Evolutionary conservation across 1,140 invertebrate genomes (phyloP).

Genomic region (Paracyclopina nana): DNA sequence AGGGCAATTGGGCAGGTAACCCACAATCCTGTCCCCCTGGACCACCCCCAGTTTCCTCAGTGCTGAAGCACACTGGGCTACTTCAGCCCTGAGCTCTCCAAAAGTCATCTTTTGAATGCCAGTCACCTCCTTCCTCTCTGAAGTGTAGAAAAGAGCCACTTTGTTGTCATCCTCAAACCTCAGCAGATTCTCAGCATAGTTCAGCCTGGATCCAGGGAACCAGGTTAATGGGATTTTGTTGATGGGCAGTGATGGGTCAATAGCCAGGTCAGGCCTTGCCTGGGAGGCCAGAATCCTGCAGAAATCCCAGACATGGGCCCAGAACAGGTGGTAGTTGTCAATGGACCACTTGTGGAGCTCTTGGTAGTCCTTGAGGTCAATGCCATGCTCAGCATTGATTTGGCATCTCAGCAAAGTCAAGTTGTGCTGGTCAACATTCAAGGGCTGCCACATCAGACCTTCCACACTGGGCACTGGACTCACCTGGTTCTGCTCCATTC

Average conservation of each 20-base stretch:
- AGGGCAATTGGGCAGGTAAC: conserved; percentile 24
- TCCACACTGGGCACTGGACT: no score
- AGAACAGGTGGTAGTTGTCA: conserved; percentile 18
- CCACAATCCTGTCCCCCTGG: conserved; percentile 30
- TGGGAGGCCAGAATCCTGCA: conserved; percentile 15
- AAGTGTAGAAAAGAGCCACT: conserved; percentile 18
- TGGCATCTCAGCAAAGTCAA: not conserved
- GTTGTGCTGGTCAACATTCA: not conserved
- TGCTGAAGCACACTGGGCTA: conserved; percentile 27
- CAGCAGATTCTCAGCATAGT: conserved; percentile 24
- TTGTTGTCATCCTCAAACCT: conserved; percentile 19
- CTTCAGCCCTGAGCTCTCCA: conserved; percentile 25
- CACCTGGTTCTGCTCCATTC: no score
- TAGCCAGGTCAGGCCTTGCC: conserved; percentile 5
- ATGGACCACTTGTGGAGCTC: conserved; percentile 20
- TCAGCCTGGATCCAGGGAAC: conserved; percentile 22
- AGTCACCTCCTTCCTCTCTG: conserved; percentile 26
- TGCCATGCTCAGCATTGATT: not conserved
- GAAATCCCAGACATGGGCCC: conserved; percentile 19
- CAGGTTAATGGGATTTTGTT: conserved; percentile 20
- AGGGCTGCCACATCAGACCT: not conserved
- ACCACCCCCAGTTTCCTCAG: conserved; percentile 27
- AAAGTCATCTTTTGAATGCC: conserved; percentile 25
- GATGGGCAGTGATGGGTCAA: conserved; percentile 16
- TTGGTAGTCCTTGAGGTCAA: conserved; percentile 16